Conservation (phyloP, 2,888 invertebrate species). For the Leptopilina drosophilae region DNA sequence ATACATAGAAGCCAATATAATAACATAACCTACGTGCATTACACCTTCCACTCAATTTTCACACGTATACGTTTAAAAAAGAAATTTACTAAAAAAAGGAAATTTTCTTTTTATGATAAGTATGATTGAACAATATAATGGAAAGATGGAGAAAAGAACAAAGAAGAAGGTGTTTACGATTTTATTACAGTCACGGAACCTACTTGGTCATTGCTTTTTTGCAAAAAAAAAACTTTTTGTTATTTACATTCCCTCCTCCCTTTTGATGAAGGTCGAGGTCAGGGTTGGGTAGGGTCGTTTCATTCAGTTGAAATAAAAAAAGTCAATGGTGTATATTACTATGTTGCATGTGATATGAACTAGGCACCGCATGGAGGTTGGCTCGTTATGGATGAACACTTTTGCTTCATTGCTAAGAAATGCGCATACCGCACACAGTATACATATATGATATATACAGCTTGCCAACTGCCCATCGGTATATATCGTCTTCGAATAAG, state of each 20-base stretch:
- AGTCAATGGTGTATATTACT: conserved; percentile 51
- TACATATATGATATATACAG: conserved; percentile 47
- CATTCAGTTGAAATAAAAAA: conserved; percentile 67
- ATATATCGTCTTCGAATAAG: conserved; percentile 32
- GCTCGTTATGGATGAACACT: conserved; percentile 49
- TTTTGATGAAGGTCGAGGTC: conserved; percentile 65
- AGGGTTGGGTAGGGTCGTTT: conserved; percentile 66
- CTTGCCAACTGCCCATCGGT: conserved; percentile 45
- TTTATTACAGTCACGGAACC: conserved; percentile 67
- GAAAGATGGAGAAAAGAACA: conserved; percentile 58
- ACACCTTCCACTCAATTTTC: conserved; percentile 16
- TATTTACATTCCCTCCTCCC: conserved; percentile 14
- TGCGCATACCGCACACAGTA: conserved; percentile 45
- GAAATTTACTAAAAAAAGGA: too few species aligned
- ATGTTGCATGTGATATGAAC: conserved; percentile 10
- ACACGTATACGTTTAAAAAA: background rate
- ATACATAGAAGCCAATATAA: background rate
- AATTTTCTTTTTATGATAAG: background rate
- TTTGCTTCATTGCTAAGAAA: conserved; percentile 43
- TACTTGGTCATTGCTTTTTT: conserved; percentile 39
- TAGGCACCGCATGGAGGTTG: conserved; percentile 15
- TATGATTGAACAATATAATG: conserved; percentile 56
- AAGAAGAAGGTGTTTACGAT: conserved; percentile 56
- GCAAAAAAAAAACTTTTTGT: conserved; percentile 6
- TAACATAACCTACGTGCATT: conserved; percentile 7